Conservation (phyloP, 2,888 invertebrate genomes). For the Steinernema scapterisci region DNA sequence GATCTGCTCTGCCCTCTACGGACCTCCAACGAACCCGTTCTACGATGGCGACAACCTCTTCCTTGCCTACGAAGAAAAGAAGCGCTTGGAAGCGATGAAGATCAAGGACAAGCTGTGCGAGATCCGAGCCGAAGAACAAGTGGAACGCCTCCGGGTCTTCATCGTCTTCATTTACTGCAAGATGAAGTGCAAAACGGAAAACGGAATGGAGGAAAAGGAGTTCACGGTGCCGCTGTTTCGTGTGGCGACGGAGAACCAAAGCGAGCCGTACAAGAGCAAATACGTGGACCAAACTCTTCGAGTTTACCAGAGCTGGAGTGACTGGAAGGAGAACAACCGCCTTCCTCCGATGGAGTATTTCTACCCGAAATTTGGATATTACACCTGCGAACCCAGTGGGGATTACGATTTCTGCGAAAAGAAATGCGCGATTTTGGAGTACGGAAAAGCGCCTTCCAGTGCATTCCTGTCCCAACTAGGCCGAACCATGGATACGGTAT, state of each 20-base stretch:
- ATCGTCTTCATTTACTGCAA: conserved; percentile 35
- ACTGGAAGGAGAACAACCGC: conserved; percentile 33
- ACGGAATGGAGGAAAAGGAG: conserved; percentile 3
- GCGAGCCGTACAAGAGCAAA: conserved; percentile 9
- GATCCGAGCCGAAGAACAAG: neutral
- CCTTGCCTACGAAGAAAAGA: conserved; percentile 14
- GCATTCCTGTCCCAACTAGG: neutral
- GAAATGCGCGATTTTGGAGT: conserved; percentile 5
- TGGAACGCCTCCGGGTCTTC: conserved; percentile 27
- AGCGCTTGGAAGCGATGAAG: conserved; percentile 25
- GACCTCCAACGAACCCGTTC: neutral
- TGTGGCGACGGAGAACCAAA: neutral
- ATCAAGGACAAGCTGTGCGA: conserved; percentile 4
- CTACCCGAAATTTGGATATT: conserved; percentile 35
- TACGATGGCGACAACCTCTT: conserved; percentile 3
- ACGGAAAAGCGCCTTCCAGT: neutral
- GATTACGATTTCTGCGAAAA: conserved; percentile 3
- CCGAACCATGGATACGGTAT: neutral
- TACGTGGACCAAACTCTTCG: conserved; percentile 33
- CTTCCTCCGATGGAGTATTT: conserved; percentile 37
- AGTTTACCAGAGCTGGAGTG: conserved; percentile 32
- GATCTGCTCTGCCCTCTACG: conserved; percentile 34
- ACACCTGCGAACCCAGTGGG: conserved; percentile 21
- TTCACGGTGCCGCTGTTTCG: conserved; percentile 32
- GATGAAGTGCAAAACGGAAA: conserved; percentile 2